Evolutionary conservation across 2,113 vertebrate species (phyloP), one percentile per base, ranked within the genome.

Genomic region (Formicarius rufipectus): DNA sequence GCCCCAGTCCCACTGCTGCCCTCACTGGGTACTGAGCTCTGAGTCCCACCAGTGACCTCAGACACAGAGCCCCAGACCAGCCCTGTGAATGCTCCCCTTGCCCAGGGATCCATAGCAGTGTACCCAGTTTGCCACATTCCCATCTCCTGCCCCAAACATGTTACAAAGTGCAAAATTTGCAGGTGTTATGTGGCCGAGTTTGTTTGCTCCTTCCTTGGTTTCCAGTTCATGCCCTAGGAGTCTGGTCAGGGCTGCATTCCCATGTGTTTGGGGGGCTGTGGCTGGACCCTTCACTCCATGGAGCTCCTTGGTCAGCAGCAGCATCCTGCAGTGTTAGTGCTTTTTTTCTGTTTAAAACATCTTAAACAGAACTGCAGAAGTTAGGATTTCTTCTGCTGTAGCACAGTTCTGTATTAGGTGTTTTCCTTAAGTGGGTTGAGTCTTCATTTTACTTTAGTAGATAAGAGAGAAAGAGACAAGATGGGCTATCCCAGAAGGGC

Each of bases 201-300:
- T 39, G 10, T 23, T 49, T 7, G 5, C 24, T 16, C 23, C 58
- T 39, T 5, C 45, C 49, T 67, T 83, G 66, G 20, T 62, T 31
- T 50, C 25, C 12, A 3, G 16, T 10, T 40, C 12, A 4, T 20
- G 42, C 45, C 37, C 19, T 25, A 23, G 37, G 9, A 13, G 19
- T 25, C 20, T 28, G 45, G 7, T 37, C 14, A 17, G 40, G 52
- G 55, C 33, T 35, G 42, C 18, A 10, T 17, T 42, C 45, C 37
- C 5, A 0, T 53, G 42, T 25, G 30, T 47, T 8, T n/a, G 39
- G 31, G 17, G 42, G 12, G 9, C 39, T 49, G 0, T 19, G 12
- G 35, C 1, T 6, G 35, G 59, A 40, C 31, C 10, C 49, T 35
- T 44, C 24, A n/a, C 9, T 5, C 40, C 3, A 0, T 6, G 49